Evolutionary conservation across 2,888 invertebrate species (phyloP), one percentile per base, ranked within the genome.

Genomic region (Ectemnius continuus): DNA sequence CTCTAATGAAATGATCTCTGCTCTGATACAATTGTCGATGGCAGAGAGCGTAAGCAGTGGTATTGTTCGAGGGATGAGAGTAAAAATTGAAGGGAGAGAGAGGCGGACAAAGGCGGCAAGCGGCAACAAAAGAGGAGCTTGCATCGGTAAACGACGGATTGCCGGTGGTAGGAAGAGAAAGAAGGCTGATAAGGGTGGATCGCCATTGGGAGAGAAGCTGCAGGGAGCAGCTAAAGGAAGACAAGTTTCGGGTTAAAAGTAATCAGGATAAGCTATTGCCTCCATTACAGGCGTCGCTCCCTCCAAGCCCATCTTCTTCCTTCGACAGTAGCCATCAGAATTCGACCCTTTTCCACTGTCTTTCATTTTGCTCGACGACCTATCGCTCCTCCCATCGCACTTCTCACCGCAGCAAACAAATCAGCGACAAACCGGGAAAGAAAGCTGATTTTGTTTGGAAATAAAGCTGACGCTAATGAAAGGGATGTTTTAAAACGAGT

Each of bases 221-320:
- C 16, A 47, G 47, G n/a, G 47, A 23, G 62, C 46, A 23, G 62
- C 46, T 68, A 73, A 67, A 26, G 23, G 62, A 76, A 78, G 76
- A 79, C 80, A 78, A 83, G 82, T 80, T 84, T 84, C 77, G 81
- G 80, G 83, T 87, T 85, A 86, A 85, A 84, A 85, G 86, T 87
- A 85, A 87, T 86, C 86, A 84, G 84, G 84, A 82, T 86, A 86
- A 87, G 84, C 84, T 84, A 83, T 85, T 82, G 81, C 82, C 78
- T 79, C 84, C 83, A 85, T 87, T 87, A 86, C 80, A 80, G 76
- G 80, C 64, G 72, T 82, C 80, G 84, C 86, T 84, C 87, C 83
- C 75, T 79, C 75, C 36, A 61, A 70, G 79, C 56, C 69, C 78
- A 78, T 70, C 62, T 62, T 61, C 63, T 69, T 57, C 67, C 56